Percentiles rank a stretch among this genome's conserved stretches.
phyloP scores from a whole-genome alignment of 92 coral and sea anemone species.

The Desmophyllum pertusum region DNA sequence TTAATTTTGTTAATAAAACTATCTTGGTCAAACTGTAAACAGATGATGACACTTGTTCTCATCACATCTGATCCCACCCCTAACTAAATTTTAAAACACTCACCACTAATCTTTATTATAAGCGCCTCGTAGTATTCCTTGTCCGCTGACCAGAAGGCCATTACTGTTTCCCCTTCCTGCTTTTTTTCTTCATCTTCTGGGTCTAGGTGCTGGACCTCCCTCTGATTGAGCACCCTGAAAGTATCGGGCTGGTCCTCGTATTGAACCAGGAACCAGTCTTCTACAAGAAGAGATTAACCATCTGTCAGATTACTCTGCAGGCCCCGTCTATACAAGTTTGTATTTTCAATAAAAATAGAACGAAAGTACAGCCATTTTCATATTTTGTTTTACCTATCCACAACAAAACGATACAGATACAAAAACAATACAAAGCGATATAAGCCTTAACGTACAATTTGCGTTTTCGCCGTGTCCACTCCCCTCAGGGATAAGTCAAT shows the following conservation, averaged over 20 bases:
- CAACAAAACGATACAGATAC: background rate
- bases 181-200: slow-evolving; percentile 3
- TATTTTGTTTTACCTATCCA: background rate
- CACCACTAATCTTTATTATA: background rate
- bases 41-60: background rate
- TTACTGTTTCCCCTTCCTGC: background rate
- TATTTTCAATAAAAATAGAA: background rate
- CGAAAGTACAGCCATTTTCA: background rate
- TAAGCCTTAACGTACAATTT: background rate
- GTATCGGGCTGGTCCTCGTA: slow-evolving; percentile 47
- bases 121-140: background rate
- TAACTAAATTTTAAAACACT: background rate
- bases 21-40: background rate
- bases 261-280: slow-evolving; percentile 46
- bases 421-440: slow-evolving; percentile 1
- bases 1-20: too few relatives aligned
- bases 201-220: slow-evolving; percentile 43
- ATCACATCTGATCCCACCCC: background rate
- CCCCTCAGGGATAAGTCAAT: too few relatives aligned
- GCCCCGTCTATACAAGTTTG: background rate
- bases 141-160: background rate
- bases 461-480: too few relatives aligned
- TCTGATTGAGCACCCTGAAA: slow-evolving; percentile 34
- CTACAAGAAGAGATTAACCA: slow-evolving; percentile 10
- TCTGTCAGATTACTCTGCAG: background rate